Evolutionary conservation across 2,888 invertebrate species (phyloP).

Genomic region (Eupelmus urozonus): DNA sequence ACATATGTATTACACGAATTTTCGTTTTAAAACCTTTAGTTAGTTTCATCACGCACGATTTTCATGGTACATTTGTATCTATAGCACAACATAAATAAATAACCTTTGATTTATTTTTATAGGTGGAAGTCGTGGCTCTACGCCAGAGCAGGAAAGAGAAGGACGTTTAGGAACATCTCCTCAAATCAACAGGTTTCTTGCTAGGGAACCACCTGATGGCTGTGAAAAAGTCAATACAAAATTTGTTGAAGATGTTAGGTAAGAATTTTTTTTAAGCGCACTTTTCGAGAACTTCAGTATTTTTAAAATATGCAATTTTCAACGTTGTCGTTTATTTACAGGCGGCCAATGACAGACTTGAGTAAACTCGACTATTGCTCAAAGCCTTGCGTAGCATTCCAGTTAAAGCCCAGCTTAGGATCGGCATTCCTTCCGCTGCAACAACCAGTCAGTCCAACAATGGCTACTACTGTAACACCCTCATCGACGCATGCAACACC

Average conservation of each 20-base stretch:
- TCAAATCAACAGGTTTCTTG: slow-evolving; percentile 90
- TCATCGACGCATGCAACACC: slow-evolving; percentile 74
- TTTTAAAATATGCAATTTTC: neutral
- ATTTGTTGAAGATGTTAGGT: slow-evolving; percentile 81
- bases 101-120: slow-evolving; percentile 59
- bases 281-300: neutral
- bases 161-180: slow-evolving; percentile 87
- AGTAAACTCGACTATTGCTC: slow-evolving; percentile 78
- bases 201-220: slow-evolving; percentile 92
- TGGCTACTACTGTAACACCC: slow-evolving; percentile 71
- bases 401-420: slow-evolving; percentile 87
- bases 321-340: slow-evolving; percentile 59
- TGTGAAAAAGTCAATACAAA: slow-evolving; percentile 91
- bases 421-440: slow-evolving; percentile 89
- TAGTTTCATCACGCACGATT: slow-evolving; percentile 19
- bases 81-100: slow-evolving; percentile 50
- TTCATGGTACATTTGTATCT: slow-evolving; percentile 57
- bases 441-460: slow-evolving; percentile 75
- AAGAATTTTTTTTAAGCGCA: slow-evolving; percentile 54
- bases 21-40: neutral
- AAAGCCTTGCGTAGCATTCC: slow-evolving; percentile 86
- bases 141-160: slow-evolving; percentile 85
- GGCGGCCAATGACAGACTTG: slow-evolving; percentile 78
- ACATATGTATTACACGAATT: neutral
- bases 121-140: slow-evolving; percentile 88